Evolutionary conservation across 1,140 invertebrate genomes (phyloP), one percentile per base, ranked within the genome.

Genomic region (Archivesica marissinica): DNA sequence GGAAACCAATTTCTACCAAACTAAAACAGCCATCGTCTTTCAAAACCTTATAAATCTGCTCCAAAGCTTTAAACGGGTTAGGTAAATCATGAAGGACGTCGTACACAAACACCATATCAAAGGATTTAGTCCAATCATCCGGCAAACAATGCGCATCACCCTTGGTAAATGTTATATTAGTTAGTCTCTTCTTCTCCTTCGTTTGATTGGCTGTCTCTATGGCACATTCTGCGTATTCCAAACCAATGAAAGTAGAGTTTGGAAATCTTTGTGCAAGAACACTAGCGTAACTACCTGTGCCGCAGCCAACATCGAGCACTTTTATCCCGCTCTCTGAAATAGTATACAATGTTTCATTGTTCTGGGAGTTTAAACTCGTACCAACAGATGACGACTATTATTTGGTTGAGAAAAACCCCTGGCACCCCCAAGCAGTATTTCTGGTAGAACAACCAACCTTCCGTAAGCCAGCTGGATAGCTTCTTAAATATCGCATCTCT

Each of bases 81-180:
- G 88, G 87, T 23, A 90, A 59, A 47, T 89, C 88, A 47, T 90
- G 89, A 20, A 89, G 30, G 17, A 87, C 87, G 44, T 89, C 77
- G 35, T 70, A 77, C 2, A 83, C 41, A 52, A 88, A 66, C 15
- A 87, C 79, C 38, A 76, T 74, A 61, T 89, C 89, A 59, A 86
- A 89, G 13, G 38, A 44, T 23, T 86, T 70, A 6, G 68, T 72
- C 82, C 66, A 81, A 15, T 86, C 64, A 6, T 74, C 75, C 25
- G 88, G 61, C 9, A 88, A 33, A 44, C 87, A 54, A 33, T 79
- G 56, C 13, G 85, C 86, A 76, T 88, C 84, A 9, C 61, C 47
- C 7, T 28, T 23, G 4, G 44, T 35, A 50, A 88, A 85, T 23
- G n/a, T 44, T 33, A 86, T 75, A 83, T 89, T 89, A 4, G 52